Evolutionary conservation across 2,113 vertebrate species (phyloP).

Genomic region (Pogona vitticeps): DNA sequence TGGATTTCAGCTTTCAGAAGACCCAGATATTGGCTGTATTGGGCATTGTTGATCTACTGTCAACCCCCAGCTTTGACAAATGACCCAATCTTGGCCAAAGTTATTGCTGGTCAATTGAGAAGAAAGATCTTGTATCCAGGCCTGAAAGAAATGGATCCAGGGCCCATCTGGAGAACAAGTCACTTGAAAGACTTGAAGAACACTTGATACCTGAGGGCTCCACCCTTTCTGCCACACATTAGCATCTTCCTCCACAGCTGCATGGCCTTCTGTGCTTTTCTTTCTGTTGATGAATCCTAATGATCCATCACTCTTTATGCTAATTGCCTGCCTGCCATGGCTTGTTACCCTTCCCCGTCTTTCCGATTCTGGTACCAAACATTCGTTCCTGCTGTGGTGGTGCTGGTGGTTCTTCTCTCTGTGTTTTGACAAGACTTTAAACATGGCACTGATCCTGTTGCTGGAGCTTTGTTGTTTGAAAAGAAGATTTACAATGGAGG

Average conservation of each 20-base stretch:
- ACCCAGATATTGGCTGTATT: too few relatives aligned
- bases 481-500: not conserved
- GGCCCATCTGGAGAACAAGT: not conserved
- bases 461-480: too few relatives aligned
- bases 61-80: not conserved
- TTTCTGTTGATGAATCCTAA: constrained; percentile 74
- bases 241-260: constrained; percentile 38
- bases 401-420: constrained; percentile 64
- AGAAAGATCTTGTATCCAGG: not conserved
- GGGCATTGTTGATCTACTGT: too few relatives aligned
- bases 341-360: constrained; percentile 72
- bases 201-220: not conserved
- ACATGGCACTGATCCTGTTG: constrained; percentile 27
- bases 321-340: constrained; percentile 73
- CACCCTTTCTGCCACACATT: not conserved
- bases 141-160: not conserved
- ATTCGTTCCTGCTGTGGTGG: constrained; percentile 38
- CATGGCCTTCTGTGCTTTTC: constrained; percentile 37
- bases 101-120: too few relatives aligned
- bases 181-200: not conserved
- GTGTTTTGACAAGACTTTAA: constrained; percentile 77
- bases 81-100: not conserved
- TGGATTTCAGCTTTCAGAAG: too few relatives aligned
- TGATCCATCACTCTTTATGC: constrained; percentile 66
- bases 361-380: constrained; percentile 73